These are phyloP conservation scores for Eledone cirrhosa DNA, from an alignment of 2,888 invertebrate species.

Conservation along the genomic window DNA sequence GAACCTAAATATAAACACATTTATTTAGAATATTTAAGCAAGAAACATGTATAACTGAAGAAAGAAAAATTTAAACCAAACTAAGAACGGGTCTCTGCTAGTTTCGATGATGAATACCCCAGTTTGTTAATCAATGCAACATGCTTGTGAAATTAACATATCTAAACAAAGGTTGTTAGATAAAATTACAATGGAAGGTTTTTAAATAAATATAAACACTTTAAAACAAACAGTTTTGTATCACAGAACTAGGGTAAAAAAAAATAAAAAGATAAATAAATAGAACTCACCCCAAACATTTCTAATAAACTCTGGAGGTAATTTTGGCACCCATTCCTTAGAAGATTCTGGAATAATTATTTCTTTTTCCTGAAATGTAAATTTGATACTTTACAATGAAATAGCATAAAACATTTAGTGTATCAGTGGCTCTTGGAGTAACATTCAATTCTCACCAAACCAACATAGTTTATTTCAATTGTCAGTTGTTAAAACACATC, in stretches of 20 bases:
- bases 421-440: no score
- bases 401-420: no score
- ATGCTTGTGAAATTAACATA: not conserved
- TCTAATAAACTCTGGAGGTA: slow-evolving; percentile 90
- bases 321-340: slow-evolving; percentile 76
- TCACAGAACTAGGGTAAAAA: no score
- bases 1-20: slow-evolving; percentile 72
- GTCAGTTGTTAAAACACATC: no score
- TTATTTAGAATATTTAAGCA: not conserved
- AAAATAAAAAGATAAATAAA: not conserved
- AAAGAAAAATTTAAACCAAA: not conserved
- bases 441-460: no score
- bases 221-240: no score
- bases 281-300: slow-evolving; percentile 86
- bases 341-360: slow-evolving; percentile 85
- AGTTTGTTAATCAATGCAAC: not conserved
- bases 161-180: no score
- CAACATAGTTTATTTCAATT: no score
- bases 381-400: no score
- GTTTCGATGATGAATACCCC: not conserved
- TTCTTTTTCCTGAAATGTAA: slow-evolving; percentile 80
- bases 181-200: no score
- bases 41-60: not conserved
- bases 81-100: not conserved
- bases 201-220: no score